Evolutionary conservation across 2,113 vertebrate genomes (phyloP).

Genomic region (Indicator maculatus): DNA sequence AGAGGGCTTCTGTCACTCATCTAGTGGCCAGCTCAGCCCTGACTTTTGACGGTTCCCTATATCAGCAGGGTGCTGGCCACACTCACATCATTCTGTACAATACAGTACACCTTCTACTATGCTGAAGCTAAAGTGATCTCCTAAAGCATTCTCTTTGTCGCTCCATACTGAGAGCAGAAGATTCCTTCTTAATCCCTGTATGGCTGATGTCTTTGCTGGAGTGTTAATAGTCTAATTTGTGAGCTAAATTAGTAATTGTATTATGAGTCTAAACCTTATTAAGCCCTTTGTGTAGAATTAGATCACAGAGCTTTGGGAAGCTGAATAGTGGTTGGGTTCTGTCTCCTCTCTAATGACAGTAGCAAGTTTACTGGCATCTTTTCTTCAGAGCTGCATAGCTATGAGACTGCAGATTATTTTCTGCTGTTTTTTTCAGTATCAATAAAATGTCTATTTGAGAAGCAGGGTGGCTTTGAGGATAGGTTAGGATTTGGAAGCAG

Average conservation of each 20-base stretch:
- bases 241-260: conserved; percentile 82
- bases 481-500: neutral
- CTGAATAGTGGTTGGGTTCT: conserved; percentile 7
- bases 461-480: neutral
- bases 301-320: conserved; percentile 69
- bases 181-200: conserved; percentile 61
- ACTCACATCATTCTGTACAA: neutral
- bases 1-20: too few species aligned
- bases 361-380: neutral
- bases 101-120: neutral
- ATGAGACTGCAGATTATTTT: neutral
- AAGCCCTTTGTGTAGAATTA: conserved; percentile 78
- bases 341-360: neutral
- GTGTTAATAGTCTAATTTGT: conserved; percentile 83
- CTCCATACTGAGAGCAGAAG: neutral
- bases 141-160: neutral
- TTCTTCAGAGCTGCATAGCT: neutral
- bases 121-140: neutral
- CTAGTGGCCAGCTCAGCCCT: too few species aligned
- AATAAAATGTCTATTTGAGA: neutral
- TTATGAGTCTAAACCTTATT: conserved; percentile 79
- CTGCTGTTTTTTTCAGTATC: neutral
- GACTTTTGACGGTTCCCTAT: neutral
- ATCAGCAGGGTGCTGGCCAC: neutral
- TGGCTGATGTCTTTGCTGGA: conserved; percentile 60